A percentile compares a stretch with the other conserved stretches of the same genome.
Conservation (phyloP, 2,113 vertebrate genomes). For the Sisor rabdophorus region DNA sequence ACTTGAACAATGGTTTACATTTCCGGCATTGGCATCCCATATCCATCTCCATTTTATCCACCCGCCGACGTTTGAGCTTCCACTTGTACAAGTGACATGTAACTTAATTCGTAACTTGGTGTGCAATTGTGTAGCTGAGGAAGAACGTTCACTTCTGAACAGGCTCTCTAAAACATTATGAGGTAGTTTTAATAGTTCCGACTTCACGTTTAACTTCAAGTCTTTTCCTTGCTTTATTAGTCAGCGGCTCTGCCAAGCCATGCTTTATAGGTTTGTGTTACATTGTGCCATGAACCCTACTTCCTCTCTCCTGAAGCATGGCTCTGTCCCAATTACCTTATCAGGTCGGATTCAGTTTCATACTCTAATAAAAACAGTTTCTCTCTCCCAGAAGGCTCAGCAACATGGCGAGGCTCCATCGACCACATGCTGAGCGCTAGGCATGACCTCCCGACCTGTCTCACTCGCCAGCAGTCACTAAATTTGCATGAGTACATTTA, state of each 20-base stretch:
- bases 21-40: too few relatives aligned
- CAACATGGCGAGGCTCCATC: conserved; percentile 49
- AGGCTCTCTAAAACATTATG: conserved; percentile 20
- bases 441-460: conserved; percentile 64
- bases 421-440: conserved; percentile 55
- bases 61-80: too few relatives aligned
- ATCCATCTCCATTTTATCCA: too few relatives aligned
- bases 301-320: conserved; percentile 10
- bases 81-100: too few relatives aligned
- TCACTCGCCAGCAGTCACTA: conserved; percentile 62
- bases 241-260: conserved; percentile 2
- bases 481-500: conserved; percentile 66
- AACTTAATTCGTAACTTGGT: too few relatives aligned
- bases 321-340: conserved; percentile 43
- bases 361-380: conserved; percentile 58
- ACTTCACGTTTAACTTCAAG: background rate
- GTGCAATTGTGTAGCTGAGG: background rate
- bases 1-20: too few relatives aligned
- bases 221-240: conserved; percentile 9
- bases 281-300: conserved; percentile 28
- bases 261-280: conserved; percentile 9
- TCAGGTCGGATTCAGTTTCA: conserved; percentile 49
- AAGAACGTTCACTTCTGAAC: background rate
- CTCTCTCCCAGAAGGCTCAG: conserved; percentile 32
- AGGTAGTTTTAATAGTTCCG: background rate